phyloP scores from a whole-genome alignment of 1,140 invertebrate genomes.

The Lethrus apterus region DNA sequence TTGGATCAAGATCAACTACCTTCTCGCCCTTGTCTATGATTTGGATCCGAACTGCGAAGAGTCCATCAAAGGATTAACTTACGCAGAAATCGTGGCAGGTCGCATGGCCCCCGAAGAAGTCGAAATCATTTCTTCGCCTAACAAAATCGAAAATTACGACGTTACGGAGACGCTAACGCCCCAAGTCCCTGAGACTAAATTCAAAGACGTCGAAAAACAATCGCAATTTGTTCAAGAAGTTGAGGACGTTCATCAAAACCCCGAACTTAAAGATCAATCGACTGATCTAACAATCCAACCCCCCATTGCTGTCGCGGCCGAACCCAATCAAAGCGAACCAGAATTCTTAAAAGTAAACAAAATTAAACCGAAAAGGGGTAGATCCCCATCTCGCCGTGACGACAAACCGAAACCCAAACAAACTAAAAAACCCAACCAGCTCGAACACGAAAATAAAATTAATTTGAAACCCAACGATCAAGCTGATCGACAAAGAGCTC shows the following conservation, averaged over 20 bases:
- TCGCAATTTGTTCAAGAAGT: neutral
- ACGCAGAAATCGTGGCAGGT: conserved; percentile 42
- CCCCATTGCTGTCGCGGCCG: neutral
- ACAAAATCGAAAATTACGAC: neutral
- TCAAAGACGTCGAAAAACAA: neutral
- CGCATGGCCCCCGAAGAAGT: conserved; percentile 16
- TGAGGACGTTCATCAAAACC: neutral
- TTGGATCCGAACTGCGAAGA: conserved; percentile 62
- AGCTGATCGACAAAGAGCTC: conserved; percentile 46
- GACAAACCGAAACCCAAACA: conserved; percentile 22
- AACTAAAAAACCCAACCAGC: conserved; percentile 1
- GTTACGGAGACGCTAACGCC: neutral
- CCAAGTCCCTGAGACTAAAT: conserved; percentile 14
- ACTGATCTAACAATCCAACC: neutral
- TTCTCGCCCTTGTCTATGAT: conserved; percentile 59
- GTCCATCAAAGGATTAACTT: conserved; percentile 43
- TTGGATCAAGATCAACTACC: conserved; percentile 57
- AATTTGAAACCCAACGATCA: neutral
- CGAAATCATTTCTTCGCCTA: neutral
- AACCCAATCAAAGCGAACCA: neutral
- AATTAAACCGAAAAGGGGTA: conserved; percentile 38
- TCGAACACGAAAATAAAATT: neutral
- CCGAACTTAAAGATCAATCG: neutral
- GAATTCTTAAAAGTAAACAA: conserved; percentile 27
- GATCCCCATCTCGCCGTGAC: conserved; percentile 34